phyloP scores from a whole-genome alignment of 2,113 vertebrate genomes.

The Ammodytes marinus region DNA sequence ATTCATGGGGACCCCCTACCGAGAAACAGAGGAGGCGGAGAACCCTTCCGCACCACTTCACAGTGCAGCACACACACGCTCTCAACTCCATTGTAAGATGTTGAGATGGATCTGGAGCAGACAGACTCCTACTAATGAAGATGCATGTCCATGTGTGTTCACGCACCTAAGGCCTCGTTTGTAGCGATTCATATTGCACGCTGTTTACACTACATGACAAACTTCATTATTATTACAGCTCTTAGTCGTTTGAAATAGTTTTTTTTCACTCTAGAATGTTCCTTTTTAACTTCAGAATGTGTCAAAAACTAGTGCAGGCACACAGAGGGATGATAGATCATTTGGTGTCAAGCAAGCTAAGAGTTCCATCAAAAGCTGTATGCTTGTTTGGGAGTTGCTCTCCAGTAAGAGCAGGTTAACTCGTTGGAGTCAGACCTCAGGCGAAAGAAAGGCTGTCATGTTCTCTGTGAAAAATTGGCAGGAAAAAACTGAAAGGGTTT shows the following conservation, averaged over 20 bases:
- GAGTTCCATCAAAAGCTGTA: slow-evolving; percentile 12
- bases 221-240: neutral
- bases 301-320: neutral
- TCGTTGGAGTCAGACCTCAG: slow-evolving; percentile 1
- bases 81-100: neutral
- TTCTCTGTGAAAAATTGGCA: neutral
- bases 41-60: slow-evolving; percentile 25
- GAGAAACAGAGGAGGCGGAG: slow-evolving; percentile 38
- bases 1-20: slow-evolving; percentile 49
- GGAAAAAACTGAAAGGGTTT: neutral
- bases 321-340: slow-evolving; percentile 25
- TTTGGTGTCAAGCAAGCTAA: slow-evolving; percentile 5
- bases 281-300: neutral
- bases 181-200: slow-evolving; percentile 48
- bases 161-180: slow-evolving; percentile 34
- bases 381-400: neutral
- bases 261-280: neutral
- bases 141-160: slow-evolving; percentile 14
- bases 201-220: neutral
- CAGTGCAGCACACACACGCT: neutral
- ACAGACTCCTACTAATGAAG: neutral
- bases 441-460: slow-evolving; percentile 4
- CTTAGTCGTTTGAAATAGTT: neutral
- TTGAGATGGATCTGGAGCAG: neutral
- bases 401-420: slow-evolving; percentile 9